Evolutionary conservation across 2,113 vertebrate species (phyloP), one percentile per base, ranked within the genome.

Genomic region (Salvelinus sp.): DNA sequence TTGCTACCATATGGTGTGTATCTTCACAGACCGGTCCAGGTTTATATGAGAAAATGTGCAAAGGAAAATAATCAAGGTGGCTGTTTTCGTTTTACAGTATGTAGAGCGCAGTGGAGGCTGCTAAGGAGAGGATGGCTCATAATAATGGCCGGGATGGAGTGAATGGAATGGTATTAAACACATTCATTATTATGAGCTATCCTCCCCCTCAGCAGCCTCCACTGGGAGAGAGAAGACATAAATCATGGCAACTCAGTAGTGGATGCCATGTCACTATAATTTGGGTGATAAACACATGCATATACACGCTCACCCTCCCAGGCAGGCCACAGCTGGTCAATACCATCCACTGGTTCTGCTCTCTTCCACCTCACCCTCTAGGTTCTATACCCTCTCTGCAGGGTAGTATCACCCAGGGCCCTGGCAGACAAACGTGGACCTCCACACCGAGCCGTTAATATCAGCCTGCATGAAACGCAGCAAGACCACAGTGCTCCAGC

Each of bases 361-460:
- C 20, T 23, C 7, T 20, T 63, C 74, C 78, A 60, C 18, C 16
- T 60, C 58, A 20, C n/a, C 5, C 38, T 38, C 7, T 38, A 2
- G 38, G 7, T 38, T 44, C 38, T 44, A 44, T 44, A 44, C 38
- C 9, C 10, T 44, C 38, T 44, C 38, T 44, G 10, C 9, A 10
- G 38, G 38, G 9, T 44, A 10, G 38, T 44, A 12, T 2, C 38
- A 44, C 38, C 9, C 38, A 75, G 82, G 79, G 20, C 73, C 23
- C 48, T 16, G 63, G 84, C 85, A 91, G 44, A 64, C 47, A 4
- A 33, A 30, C 71, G 67, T 23, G 23, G 90, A 88, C 85, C 87
- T 92, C 89, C 89, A 82, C 57, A 77, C 78, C 50, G 65, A 73
- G 85, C 82, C 77, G 82, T 91, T 90, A 88, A 92, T 82, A 74